Evolutionary conservation across 2,113 vertebrate species (phyloP), one percentile per base, ranked within the genome.

Genomic region (Suncus etruscus): DNA sequence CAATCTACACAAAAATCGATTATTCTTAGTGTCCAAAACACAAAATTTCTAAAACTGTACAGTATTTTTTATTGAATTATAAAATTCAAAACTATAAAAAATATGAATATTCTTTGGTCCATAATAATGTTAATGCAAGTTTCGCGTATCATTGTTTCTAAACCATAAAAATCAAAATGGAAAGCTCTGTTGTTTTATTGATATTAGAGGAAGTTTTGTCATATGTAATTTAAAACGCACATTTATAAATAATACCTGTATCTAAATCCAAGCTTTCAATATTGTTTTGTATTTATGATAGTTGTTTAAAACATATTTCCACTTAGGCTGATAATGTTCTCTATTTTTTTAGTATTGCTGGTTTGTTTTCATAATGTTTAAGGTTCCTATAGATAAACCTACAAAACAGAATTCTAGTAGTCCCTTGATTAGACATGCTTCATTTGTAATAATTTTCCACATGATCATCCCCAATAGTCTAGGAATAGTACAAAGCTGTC

Each of bases 381-480:
- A 10, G 18, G 94, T 95, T 96, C 74, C 91, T 91, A 65, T 80
- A 93, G 91, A 94, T 25, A 84, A 78, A 51, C 82, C 25, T 75
- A 95, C 75, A 96, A 96, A 90, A 96, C 22, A 63, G 80, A 93
- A 93, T 96, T 97, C 89, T 97, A 63, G 65, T 92, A 95, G 65
- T 90, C 50, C 47, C 76, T 73, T 51, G 68, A 92, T 96, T 96
- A 97, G 96, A 94, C 91, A 96, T 94, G 91, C 83, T 84, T 96
- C 85, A 91, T 95, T 95, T 96, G 63, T 87, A 95, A 90, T 96
- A 93, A 96, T 96, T 97, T 97, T 97, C 95, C 93, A 97, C 79
- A 90, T 85, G 89, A 96, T 96, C 97, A 95, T 97, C 70, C 95
- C 91, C 95, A 96, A 96, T 89, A 97, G 11, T 80, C 93, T 87